Conservation (phyloP, 2,888 invertebrate genomes). For the Pyrrhia umbra region DNA sequence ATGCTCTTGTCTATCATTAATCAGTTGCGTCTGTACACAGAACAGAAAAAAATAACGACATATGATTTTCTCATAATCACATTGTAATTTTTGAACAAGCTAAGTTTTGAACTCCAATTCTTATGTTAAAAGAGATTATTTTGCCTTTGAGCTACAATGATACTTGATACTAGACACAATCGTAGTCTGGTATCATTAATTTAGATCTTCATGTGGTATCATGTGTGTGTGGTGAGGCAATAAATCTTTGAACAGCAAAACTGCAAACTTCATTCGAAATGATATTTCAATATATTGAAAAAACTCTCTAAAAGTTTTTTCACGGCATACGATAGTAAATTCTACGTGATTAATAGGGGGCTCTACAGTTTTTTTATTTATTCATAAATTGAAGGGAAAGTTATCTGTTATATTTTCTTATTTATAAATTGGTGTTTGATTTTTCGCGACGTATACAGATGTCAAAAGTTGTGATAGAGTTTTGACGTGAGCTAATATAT, state of each 20-base stretch:
- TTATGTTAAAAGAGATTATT: too few relatives aligned
- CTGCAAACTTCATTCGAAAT: conserved; percentile 21
- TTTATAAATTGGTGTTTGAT: conserved; percentile 32
- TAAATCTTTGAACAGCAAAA: conserved; percentile 35
- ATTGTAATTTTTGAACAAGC: too few relatives aligned
- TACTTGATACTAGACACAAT: neutral
- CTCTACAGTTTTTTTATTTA: conserved; percentile 21
- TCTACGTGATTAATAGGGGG: conserved; percentile 48
- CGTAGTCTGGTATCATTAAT: neutral
- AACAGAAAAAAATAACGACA: too few relatives aligned
- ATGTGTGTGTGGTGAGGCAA: conserved; percentile 15
- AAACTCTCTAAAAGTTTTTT: conserved; percentile 30
- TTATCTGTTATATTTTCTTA: conserved; percentile 6
- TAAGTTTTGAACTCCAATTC: too few relatives aligned
- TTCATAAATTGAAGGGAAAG: conserved; percentile 10
- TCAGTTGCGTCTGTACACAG: too few relatives aligned
- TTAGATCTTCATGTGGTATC: neutral
- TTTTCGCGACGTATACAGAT: conserved; percentile 10
- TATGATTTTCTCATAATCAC: too few relatives aligned
- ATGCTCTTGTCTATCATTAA: too few relatives aligned
- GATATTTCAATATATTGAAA: conserved; percentile 43
- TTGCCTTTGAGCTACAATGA: too few relatives aligned
- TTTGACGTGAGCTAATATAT: neutral
- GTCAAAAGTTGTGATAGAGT: neutral
- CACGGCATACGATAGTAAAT: conserved; percentile 28